phyloP scores from a whole-genome alignment of 1,140 invertebrate species.

The Panulirus ornatus region DNA sequence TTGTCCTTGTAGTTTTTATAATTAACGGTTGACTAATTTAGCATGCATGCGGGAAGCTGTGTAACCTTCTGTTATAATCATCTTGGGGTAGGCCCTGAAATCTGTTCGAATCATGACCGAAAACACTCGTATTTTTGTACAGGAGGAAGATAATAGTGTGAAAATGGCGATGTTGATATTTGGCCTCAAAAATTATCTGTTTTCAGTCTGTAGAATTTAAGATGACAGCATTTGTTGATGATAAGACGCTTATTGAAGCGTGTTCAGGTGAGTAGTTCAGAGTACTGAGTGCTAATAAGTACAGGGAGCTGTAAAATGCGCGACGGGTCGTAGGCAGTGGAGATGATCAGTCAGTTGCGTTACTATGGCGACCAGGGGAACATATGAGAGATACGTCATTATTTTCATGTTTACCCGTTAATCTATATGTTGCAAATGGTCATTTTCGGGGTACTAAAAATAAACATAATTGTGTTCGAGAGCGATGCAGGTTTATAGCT shows the following conservation, averaged over 20 bases:
- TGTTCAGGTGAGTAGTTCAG: not conserved
- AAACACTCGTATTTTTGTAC: not conserved
- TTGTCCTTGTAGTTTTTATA: conserved; percentile 6
- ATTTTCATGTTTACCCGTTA: not conserved
- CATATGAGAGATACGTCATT: not conserved
- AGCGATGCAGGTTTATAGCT: not conserved
- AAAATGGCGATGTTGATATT: conserved; percentile 19
- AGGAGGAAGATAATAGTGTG: not conserved
- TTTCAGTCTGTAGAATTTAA: not conserved
- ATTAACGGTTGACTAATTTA: not conserved
- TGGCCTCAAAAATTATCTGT: not conserved
- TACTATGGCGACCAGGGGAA: conserved; percentile 13
- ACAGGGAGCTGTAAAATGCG: not conserved
- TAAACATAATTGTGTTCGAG: too few species aligned
- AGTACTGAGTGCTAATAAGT: not conserved
- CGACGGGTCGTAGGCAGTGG: not conserved
- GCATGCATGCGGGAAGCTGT: not conserved
- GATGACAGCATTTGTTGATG: not conserved
- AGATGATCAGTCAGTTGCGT: conserved; percentile 10
- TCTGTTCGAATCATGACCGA: not conserved
- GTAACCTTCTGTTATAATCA: not conserved
- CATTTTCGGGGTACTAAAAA: too few species aligned
- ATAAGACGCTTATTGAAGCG: not conserved
- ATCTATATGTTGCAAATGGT: too few species aligned
- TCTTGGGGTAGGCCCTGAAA: not conserved